Conservation (phyloP, 1,140 invertebrate species). For the Euura lappo region DNA sequence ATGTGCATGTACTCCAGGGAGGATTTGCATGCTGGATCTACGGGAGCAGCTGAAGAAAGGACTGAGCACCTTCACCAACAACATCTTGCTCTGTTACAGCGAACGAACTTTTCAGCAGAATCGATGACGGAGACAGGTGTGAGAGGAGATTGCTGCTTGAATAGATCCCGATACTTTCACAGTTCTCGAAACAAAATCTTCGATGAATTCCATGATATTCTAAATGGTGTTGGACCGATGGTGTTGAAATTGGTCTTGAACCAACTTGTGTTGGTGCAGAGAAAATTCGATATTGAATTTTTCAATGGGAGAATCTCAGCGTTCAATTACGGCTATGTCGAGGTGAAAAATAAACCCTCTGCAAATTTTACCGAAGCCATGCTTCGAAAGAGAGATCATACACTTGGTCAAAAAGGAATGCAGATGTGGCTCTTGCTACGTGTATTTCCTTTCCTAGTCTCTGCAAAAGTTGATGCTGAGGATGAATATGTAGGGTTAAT, state of each 20-base stretch:
- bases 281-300: conserved; percentile 14
- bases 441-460: conserved; percentile 29
- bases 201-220: neutral
- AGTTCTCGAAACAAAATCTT: neutral
- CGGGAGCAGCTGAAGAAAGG: conserved; percentile 4
- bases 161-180: neutral
- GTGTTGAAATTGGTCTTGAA: neutral
- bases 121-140: conserved; percentile 13
- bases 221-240: neutral
- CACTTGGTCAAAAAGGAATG: conserved; percentile 30
- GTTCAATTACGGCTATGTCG: conserved; percentile 19
- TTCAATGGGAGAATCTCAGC: conserved; percentile 16
- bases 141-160: neutral
- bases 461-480: conserved; percentile 21
- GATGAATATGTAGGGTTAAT: conserved; percentile 17
- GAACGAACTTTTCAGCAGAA: neutral
- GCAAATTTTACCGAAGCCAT: conserved; percentile 15
- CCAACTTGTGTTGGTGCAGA: neutral
- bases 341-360: neutral
- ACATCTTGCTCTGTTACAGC: conserved; percentile 12
- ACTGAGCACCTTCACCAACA: conserved; percentile 5
- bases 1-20: conserved; percentile 28
- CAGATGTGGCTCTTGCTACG: conserved; percentile 32
- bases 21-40: conserved; percentile 27
- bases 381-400: conserved; percentile 18